A percentile compares a stretch with the other conserved stretches of the same genome.
Evolutionary conservation across 2,888 invertebrate species (phyloP).

Genomic region (Galerucella calmariensis): DNA sequence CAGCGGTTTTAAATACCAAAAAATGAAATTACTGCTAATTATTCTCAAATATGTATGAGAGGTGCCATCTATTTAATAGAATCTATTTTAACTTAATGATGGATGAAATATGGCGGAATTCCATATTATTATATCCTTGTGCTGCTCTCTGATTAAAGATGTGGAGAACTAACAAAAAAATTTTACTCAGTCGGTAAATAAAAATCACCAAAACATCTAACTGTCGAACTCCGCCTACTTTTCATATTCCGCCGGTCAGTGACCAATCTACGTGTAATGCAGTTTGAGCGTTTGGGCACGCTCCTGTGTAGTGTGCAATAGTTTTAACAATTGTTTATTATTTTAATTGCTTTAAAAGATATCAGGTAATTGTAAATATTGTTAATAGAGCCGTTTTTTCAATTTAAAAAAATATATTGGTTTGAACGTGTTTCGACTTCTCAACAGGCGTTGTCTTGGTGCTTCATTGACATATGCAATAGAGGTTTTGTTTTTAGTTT

Average conservation of each 20-base stretch:
- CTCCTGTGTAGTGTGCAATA: slow-evolving; percentile 45
- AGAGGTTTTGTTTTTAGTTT: slow-evolving; percentile 50
- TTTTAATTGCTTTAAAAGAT: slow-evolving; percentile 35
- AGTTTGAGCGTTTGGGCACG: slow-evolving; percentile 52
- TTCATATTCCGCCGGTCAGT: slow-evolving; percentile 62
- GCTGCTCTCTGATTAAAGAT: slow-evolving; percentile 31
- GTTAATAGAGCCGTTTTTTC: slow-evolving; percentile 17
- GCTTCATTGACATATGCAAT: slow-evolving; percentile 48
- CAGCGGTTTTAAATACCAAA: too few species aligned
- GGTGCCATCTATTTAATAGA: slow-evolving; percentile 4
- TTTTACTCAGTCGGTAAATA: slow-evolving; percentile 42
- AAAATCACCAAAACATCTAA: slow-evolving; percentile 39
- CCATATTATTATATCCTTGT: background rate
- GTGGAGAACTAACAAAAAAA: slow-evolving; percentile 18
- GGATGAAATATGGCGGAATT: background rate
- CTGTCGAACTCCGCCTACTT: slow-evolving; percentile 51
- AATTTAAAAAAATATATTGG: slow-evolving; percentile 2
- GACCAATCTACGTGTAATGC: slow-evolving; percentile 66
- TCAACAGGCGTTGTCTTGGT: slow-evolving; percentile 60
- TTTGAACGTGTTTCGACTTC: slow-evolving; percentile 39
- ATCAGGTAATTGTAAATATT: slow-evolving; percentile 29
- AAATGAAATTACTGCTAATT: too few species aligned
- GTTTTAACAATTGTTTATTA: slow-evolving; percentile 65
- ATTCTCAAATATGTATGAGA: background rate
- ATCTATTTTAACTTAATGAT: background rate